Conservation (phyloP, 2,113 vertebrate genomes). For the Fukomys damarensis region DNA sequence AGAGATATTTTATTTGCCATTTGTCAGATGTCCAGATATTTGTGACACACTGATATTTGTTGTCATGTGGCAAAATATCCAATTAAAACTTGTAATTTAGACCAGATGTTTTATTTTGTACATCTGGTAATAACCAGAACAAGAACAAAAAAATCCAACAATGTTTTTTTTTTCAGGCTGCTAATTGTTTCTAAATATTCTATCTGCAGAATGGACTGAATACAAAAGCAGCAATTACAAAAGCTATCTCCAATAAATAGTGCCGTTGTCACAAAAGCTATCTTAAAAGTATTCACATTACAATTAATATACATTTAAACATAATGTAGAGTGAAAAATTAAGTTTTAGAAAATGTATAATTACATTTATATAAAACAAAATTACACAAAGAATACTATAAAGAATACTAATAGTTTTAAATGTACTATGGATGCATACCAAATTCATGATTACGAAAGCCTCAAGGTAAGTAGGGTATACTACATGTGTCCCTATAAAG, state of each 20-base stretch:
- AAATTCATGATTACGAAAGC: neutral
- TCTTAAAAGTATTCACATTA: neutral
- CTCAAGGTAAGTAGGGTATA: neutral
- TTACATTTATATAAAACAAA: conserved; percentile 24
- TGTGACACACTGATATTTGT: neutral
- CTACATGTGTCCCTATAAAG: neutral
- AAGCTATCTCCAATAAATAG: neutral
- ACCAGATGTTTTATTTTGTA: conserved; percentile 30
- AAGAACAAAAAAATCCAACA: neutral
- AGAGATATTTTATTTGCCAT: neutral
- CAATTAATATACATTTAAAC: neutral
- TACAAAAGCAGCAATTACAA: conserved; percentile 19
- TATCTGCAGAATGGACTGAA: conserved; percentile 14
- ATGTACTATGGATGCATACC: neutral
- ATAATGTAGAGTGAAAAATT: neutral
- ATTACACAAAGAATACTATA: neutral
- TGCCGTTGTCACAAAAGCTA: neutral
- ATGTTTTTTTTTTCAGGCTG: conserved; percentile 7
- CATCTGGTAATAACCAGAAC: neutral
- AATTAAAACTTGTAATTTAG: conserved; percentile 47
- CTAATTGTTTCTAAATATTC: conserved; percentile 43
- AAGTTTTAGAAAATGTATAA: neutral
- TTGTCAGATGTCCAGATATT: neutral
- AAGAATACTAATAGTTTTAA: no score
- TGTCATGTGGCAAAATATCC: neutral